A percentile compares a stretch with the other conserved stretches of the same genome.
phyloP scores from a whole-genome alignment of 2,888 invertebrate genomes.

The Diogma glabrata region DNA sequence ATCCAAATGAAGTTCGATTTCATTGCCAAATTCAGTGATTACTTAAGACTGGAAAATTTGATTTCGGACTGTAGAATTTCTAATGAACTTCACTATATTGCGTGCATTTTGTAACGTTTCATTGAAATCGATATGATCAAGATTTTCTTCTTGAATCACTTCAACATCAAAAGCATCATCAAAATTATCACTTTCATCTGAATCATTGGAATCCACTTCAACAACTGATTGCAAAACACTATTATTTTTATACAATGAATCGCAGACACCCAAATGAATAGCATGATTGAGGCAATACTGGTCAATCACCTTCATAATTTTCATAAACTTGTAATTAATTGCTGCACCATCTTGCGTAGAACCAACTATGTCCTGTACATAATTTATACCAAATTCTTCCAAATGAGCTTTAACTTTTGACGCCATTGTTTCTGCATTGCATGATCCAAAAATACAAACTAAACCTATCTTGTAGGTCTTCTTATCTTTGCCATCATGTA shows the following conservation, averaged over 20 bases:
- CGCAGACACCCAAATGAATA: too few species aligned
- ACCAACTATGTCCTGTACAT: too few species aligned
- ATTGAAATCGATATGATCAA: background rate
- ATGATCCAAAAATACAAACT: background rate
- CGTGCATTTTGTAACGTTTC: conserved; percentile 4
- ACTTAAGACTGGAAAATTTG: background rate
- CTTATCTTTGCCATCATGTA: too few species aligned
- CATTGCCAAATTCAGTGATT: background rate
- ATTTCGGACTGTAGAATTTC: background rate
- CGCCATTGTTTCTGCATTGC: background rate
- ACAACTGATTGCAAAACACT: background rate
- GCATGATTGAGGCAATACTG: too few species aligned
- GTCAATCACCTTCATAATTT: too few species aligned
- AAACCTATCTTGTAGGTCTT: too few species aligned
- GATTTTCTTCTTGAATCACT: too few species aligned
- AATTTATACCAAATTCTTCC: too few species aligned
- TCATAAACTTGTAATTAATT: background rate
- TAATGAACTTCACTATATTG: background rate
- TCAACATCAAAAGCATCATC: too few species aligned
- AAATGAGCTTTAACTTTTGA: background rate
- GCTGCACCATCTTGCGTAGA: too few species aligned
- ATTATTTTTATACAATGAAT: too few species aligned
- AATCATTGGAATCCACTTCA: background rate
- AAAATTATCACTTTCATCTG: background rate
- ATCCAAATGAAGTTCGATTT: conserved; percentile 2